Evolutionary conservation across 2,888 invertebrate genomes (phyloP).

Genomic region (Drosophila anceps): DNA sequence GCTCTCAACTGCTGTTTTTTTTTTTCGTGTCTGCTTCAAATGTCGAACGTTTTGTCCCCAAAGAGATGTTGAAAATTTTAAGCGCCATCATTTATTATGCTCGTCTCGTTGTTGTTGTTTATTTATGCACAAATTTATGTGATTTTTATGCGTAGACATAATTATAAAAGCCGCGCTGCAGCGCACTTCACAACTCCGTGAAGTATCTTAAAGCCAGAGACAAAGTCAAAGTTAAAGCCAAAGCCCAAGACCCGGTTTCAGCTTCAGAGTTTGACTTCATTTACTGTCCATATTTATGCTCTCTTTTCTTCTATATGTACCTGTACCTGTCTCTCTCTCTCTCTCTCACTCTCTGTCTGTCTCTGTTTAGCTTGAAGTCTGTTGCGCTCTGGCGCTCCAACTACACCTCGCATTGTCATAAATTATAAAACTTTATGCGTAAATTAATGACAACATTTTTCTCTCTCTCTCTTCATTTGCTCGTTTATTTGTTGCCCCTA

Average conservation of each 20-base stretch:
- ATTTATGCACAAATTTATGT: constrained; percentile 84
- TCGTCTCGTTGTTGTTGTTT: constrained; percentile 60
- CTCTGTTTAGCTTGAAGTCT: constrained; percentile 6
- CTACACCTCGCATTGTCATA: constrained; percentile 82
- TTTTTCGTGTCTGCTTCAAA: constrained; percentile 61
- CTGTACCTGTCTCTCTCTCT: constrained; percentile 7
- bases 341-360: constrained; percentile 5
- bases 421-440: constrained; percentile 84
- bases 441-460: constrained; percentile 83
- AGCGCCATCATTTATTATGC: constrained; percentile 85
- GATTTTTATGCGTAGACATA: constrained; percentile 85
- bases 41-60: constrained; percentile 71
- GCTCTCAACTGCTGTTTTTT: background rate
- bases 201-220: constrained; percentile 37
- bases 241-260: constrained; percentile 38
- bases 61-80: constrained; percentile 80
- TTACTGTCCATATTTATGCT: constrained; percentile 49
- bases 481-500: constrained; percentile 45
- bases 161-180: constrained; percentile 73
- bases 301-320: constrained; percentile 5
- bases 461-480: constrained; percentile 38
- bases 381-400: constrained; percentile 75
- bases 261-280: constrained; percentile 49
- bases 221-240: constrained; percentile 21
- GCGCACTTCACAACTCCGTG: constrained; percentile 42